Evolutionary conservation across 2,113 vertebrate genomes (phyloP), one percentile per base, ranked within the genome.

Genomic region (Nestor notabilis): DNA sequence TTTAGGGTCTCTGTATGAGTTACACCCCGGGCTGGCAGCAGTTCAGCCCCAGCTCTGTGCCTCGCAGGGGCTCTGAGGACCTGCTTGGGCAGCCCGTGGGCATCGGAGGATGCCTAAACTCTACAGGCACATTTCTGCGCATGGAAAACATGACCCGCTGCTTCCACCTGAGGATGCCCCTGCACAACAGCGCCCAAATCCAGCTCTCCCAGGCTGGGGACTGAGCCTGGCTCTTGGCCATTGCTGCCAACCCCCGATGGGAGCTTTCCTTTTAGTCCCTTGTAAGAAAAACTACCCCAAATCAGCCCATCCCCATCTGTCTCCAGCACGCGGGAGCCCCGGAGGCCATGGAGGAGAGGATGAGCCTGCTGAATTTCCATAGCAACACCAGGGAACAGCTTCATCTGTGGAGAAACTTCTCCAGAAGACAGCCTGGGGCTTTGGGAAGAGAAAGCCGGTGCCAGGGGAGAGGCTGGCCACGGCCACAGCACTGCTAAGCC

Each of bases 311-410:
- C 21, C 84, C 94, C 90, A 50, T 86, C 81, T 85, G 74, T 39
- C 70, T 91, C 52, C 1, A 3, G 52, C 10, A 52, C 2, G 3
- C 10, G 80, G 83, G 91, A 91, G 63, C 29, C 87, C 53, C 5
- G 18, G 47, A 80, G 80, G 79, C 91, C 31, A 12, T 29, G 25
- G 91, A 84, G 95, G 60, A 84, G 87, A 93, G 78, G 80, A 87
- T 91, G 94, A 97, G 76, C 79, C 79, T 90, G 79, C 69, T 87
- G 69, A 75, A 97, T 97, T 95, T 87, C 96, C 95, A 92, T 97
- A 89, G 92, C 84, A 97, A 96, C 96, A 31, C 74, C 78, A 86
- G 65, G 55, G 88, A 91, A 83, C 17, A 23, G 35, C 78, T 90
- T 76, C 80, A 75, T 95, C 82, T 9, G 0, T 33, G 82, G 43